Conservation (phyloP, 2,888 invertebrate genomes). For the Lepidocyrtoides sp. region DNA sequence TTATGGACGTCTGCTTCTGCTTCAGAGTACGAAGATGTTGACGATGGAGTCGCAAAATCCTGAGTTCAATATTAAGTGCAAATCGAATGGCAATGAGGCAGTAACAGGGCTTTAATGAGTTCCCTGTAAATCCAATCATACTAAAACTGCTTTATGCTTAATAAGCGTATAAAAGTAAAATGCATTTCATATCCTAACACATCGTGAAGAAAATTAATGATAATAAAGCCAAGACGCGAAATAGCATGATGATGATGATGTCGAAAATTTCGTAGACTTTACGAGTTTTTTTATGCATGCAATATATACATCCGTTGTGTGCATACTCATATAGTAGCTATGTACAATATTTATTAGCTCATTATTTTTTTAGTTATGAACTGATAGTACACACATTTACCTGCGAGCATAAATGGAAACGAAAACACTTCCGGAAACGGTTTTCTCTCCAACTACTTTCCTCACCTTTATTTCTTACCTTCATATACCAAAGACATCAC, state of each 20-base stretch:
- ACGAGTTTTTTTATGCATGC: too few species aligned
- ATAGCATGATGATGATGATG: too few species aligned
- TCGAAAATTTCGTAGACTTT: too few species aligned
- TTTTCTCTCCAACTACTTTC: not conserved
- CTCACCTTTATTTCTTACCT: not conserved
- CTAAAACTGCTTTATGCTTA: not conserved
- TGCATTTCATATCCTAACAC: too few species aligned
- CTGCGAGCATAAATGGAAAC: not conserved
- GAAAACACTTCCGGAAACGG: slow-evolving; percentile 43
- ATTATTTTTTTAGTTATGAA: not conserved
- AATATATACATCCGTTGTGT: too few species aligned
- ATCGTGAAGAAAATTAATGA: not conserved
- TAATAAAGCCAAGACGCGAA: slow-evolving; percentile 9
- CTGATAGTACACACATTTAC: not conserved
- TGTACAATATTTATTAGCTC: not conserved
- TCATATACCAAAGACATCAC: too few species aligned
- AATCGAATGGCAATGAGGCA: not conserved
- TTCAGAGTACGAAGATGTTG: slow-evolving; percentile 36
- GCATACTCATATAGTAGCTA: not conserved
- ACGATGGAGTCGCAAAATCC: not conserved
- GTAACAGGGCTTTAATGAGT: not conserved
- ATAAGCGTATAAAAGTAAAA: not conserved
- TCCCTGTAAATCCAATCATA: not conserved
- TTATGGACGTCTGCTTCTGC: slow-evolving; percentile 55
- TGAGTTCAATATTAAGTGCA: not conserved